Evolutionary conservation across 2,797 vertebrate species (phyloP), one percentile per base, ranked within the genome.

Genomic region (Crax fasciolata): DNA sequence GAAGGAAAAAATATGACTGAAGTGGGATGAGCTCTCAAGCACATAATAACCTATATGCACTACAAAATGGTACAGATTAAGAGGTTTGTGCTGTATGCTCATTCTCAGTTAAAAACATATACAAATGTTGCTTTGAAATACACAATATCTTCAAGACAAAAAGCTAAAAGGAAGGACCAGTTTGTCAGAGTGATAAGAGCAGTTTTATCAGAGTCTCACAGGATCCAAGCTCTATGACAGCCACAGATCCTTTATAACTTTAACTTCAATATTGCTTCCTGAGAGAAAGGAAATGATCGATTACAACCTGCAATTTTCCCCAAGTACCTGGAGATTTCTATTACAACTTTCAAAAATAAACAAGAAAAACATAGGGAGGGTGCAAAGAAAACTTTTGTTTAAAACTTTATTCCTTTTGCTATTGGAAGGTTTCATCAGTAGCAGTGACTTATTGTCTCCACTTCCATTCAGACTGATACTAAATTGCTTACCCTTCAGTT

Each of bases 361-460:
- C 5, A 51, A 30, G 35, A 10, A 16, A 49, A 85, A 70, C 61
- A 8, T 16, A 54, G 18, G 24, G 12, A 1, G 4, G 16, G 4
- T 30, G 5, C 2, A 66, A 68, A 79, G 39, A 20, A 85, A 30
- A 51, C 1, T 11, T 73, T 41, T 41, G 3, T 35, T 76, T 61
- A 49, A 73, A 66, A 49, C 6, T 44, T 73, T 83, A 23, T 46
- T 77, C 39, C 72, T 6, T 48, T 82, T 67, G 84, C 27, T 49
- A 21, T 28, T 51, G 28, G 35, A 81, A 82, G 20, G 12, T 46
- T 57, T 73, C 35, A 49, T 3, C 62, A 48, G 11, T 30, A 52
- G n/a, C 13, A 35, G 18, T 0, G 1, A 39, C n/a, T 43, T 62
- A 44, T 13, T 55, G 3, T 63, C 14, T 11, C 2, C 0, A 25